Conservation (phyloP, 2,113 vertebrate genomes). For the Oriolus oriolus region DNA sequence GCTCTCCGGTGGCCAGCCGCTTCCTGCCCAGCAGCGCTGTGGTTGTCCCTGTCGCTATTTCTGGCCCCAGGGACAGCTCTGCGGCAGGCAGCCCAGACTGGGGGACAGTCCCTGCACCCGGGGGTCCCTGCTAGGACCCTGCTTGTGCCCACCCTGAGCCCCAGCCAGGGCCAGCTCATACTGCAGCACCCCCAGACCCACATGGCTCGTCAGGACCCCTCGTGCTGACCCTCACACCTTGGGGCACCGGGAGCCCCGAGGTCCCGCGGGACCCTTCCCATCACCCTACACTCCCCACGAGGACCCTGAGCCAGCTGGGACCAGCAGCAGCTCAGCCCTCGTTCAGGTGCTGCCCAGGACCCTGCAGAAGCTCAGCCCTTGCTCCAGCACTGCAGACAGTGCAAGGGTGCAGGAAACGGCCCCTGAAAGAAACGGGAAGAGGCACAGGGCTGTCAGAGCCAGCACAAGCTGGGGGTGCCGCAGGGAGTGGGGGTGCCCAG, state of each 20-base stretch:
- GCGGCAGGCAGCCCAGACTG: background rate
- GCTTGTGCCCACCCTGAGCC: background rate
- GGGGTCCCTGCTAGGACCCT: background rate
- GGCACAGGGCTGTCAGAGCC: background rate
- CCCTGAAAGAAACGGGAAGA: background rate
- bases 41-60: background rate
- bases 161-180: background rate
- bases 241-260: accelerated
- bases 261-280: accelerated
- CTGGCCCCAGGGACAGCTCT: background rate
- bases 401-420: background rate
- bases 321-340: background rate
- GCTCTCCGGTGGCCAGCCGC: accelerated
- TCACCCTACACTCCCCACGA: background rate
- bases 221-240: too few relatives aligned
- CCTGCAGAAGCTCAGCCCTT: background rate
- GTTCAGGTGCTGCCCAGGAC: background rate
- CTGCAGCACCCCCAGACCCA: background rate
- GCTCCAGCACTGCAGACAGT: accelerated
- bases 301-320: background rate
- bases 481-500: background rate
- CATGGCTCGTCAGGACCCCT: accelerated
- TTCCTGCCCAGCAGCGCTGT: background rate
- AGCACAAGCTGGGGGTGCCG: background rate
- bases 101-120: accelerated